Evolutionary conservation across 92 coral and sea anemone species (phyloP).

Genomic region (Phymanthus crucifer): DNA sequence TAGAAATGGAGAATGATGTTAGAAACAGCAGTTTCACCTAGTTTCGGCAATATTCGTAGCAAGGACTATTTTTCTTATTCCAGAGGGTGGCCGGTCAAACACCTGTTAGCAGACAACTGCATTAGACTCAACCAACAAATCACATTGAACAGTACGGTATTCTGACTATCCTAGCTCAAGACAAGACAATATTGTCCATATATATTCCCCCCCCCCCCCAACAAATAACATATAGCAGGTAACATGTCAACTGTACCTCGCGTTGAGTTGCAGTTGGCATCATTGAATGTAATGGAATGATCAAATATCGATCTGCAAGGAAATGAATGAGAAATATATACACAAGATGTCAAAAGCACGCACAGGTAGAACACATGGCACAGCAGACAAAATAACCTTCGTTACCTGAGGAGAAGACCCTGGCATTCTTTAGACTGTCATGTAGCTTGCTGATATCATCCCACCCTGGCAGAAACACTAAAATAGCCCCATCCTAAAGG

Average conservation of each 20-base stretch:
- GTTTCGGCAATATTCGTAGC: conserved; percentile 98
- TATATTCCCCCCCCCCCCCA: too few species aligned
- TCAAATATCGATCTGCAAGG: conserved; percentile 68
- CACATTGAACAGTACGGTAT: not conserved
- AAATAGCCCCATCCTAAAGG: conserved; percentile 90
- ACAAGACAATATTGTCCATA: too few species aligned
- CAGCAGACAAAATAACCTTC: not conserved
- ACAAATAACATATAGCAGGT: too few species aligned
- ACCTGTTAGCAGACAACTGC: conserved; percentile 43
- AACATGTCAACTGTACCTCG: conserved; percentile 70
- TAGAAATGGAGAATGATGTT: not conserved
- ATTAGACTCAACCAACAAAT: not conserved
- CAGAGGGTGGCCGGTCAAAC: conserved; percentile 88
- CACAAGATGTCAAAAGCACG: not conserved
- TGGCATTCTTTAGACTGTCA: conserved; percentile 66
- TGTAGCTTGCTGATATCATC: conserved; percentile 87
- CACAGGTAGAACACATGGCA: not conserved
- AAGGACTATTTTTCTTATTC: conserved; percentile 87
- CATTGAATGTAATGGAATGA: conserved; percentile 92
- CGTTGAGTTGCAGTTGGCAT: conserved; percentile 92
- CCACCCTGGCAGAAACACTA: conserved; percentile 98
- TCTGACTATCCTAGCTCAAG: too few species aligned
- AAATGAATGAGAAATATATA: not conserved
- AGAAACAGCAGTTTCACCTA: conserved; percentile 63
- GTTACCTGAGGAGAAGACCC: conserved; percentile 81